phyloP scores from a whole-genome alignment of 1,140 invertebrate genomes.

The Heliconius himera region DNA sequence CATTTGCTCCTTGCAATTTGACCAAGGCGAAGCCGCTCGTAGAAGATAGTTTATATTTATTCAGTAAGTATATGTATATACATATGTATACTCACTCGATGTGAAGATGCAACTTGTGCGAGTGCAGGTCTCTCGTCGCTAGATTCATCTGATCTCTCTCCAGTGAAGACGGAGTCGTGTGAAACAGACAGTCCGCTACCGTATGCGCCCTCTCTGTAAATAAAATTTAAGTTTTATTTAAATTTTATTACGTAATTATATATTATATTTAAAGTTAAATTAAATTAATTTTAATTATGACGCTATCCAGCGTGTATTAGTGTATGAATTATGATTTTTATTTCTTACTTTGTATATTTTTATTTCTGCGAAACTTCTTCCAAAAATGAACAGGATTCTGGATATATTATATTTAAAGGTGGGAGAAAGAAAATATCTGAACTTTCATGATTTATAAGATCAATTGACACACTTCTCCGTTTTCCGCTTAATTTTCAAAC shows the following conservation, averaged over 20 bases:
- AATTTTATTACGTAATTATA: background rate
- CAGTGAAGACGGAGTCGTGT: constrained; percentile 89
- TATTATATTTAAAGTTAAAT: background rate
- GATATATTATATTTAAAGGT: no score
- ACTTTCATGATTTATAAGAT: no score
- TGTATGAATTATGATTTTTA: no score
- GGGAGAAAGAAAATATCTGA: no score
- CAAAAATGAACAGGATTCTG: no score
- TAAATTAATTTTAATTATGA: background rate
- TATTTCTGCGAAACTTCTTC: no score
- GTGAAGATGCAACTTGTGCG: constrained; percentile 58
- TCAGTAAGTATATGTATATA: no score
- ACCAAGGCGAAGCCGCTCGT: background rate
- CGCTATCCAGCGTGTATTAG: no score
- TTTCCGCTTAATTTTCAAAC: no score
- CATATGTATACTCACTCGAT: constrained; percentile 58
- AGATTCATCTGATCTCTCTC: constrained; percentile 82
- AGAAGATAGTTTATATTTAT: no score
- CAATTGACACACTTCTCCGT: no score
- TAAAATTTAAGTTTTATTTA: constrained; percentile 9
- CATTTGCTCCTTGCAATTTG: background rate
- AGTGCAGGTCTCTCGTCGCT: constrained; percentile 68
- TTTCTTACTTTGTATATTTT: no score
- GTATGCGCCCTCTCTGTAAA: constrained; percentile 75
- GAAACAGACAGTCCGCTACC: constrained; percentile 85